Conservation (phyloP, 2,797 vertebrate species). For the Acanthornis magna region DNA sequence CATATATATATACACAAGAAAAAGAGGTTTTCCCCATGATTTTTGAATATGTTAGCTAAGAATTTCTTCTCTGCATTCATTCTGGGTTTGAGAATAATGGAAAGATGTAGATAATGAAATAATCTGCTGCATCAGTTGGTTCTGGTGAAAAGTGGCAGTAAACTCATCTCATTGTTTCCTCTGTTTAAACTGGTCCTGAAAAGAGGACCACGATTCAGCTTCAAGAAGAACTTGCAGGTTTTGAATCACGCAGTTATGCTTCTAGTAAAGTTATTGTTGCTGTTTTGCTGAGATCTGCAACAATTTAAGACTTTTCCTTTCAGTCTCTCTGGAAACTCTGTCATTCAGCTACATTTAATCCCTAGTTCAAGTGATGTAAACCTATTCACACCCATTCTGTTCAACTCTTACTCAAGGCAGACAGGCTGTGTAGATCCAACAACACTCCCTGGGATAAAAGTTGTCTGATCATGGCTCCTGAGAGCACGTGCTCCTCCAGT, state of each 20-base stretch:
- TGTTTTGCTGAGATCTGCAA: not conserved
- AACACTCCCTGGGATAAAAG: not conserved
- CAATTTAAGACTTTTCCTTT: not conserved
- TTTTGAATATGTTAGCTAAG: not conserved
- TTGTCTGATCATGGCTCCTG: not conserved
- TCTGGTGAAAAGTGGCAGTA: not conserved
- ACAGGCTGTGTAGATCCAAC: not conserved
- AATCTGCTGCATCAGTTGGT: not conserved
- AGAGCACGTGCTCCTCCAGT: accelerated
- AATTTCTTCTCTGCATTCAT: not conserved
- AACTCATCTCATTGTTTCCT: not conserved
- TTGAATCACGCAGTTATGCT: not conserved
- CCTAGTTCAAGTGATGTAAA: not conserved
- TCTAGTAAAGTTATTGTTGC: not conserved
- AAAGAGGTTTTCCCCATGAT: not conserved
- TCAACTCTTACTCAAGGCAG: not conserved
- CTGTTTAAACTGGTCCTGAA: not conserved
- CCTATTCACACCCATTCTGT: not conserved
- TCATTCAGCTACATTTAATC: not conserved
- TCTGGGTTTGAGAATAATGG: not conserved
- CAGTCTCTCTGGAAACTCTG: not conserved
- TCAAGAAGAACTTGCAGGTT: not conserved
- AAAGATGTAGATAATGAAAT: not conserved
- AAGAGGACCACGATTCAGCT: not conserved
- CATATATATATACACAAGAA: not conserved